Evolutionary conservation across 2,113 vertebrate species (phyloP).

Genomic region (Phyllostomus discolor): DNA sequence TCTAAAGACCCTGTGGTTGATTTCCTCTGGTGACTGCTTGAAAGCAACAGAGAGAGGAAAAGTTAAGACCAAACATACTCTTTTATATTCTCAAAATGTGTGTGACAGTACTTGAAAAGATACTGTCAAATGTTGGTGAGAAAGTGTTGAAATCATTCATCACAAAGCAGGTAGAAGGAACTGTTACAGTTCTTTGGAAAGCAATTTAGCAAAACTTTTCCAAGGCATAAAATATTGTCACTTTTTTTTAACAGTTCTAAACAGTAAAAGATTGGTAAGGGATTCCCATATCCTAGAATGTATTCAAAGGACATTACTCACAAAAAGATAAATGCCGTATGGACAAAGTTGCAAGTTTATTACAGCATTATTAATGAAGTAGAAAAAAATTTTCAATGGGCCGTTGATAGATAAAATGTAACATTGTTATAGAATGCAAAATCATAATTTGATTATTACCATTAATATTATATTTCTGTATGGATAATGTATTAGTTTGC

Average conservation of each 20-base stretch:
- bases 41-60: not conserved
- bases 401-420: not conserved
- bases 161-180: not conserved
- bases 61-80: not conserved
- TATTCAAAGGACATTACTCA: not conserved
- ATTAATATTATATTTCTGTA: not conserved
- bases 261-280: not conserved
- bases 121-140: not conserved
- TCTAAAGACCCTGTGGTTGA: not conserved
- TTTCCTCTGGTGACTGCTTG: not conserved
- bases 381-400: not conserved
- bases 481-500: not conserved
- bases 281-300: not conserved
- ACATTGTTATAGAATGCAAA: not conserved
- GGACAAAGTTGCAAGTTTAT: not conserved
- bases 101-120: not conserved
- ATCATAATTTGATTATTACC: not conserved
- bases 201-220: not conserved
- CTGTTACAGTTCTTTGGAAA: not conserved
- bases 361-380: not conserved
- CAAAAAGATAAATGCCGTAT: not conserved
- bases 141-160: not conserved
- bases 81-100: not conserved
- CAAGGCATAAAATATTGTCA: not conserved
- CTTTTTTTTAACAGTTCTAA: not conserved